Base-by-base conservation (phyloP, 1,140 invertebrate genomes). In the Camponotus pennsylvanicus region DNA sequence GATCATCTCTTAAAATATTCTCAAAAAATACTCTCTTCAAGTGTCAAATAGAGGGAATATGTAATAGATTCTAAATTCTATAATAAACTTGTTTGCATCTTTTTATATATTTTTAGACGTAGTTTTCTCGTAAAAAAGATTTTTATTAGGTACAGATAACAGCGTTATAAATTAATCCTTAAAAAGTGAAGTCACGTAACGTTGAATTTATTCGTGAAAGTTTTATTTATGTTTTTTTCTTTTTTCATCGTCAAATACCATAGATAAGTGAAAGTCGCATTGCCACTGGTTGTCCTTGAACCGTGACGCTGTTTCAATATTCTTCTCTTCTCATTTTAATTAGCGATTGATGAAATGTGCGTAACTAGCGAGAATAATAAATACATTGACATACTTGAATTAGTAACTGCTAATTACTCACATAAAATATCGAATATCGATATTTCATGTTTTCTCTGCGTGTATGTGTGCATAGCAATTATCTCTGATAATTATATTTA, bases 161-260 rank as follows among this genome's bases (percentile, higher is more conserved):
- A 57, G 15, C 1, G 13, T 69, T 57, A 32, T 18, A 49, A 45
- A 21, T 27, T 69, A 15, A 45, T 7, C 37, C 8, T 37, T 3
- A 27, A 2, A 80, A 80, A 34, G 49, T 70, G 64, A 80, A 69
- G 69, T 55, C 77, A 40, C 34, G 45, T 67, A 79, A 79, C 13
- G 55, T 37, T 15, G 42, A 21, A 7, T 34, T 27, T 27, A 13
- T 21, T 42, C 45, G 78, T 70, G 66, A 80, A 80, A 80, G 77
- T 80, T 70, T 63, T 70, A 42, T 78, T 49, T 77, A 42, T 77
- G 64, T 13, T 34, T 79, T 45, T 7, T 27, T 27, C 63, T 32
- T 78, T 79, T 70, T 59, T 69, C 8, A 27, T 49, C 11, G 1
- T 15, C 3, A 18, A 21, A 80, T 11, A 40, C 37, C 32, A 15